Percentiles rank a stretch among this genome's conserved stretches.
Conservation (phyloP, 2,797 vertebrate species). For the Decapterus maruadsi region DNA sequence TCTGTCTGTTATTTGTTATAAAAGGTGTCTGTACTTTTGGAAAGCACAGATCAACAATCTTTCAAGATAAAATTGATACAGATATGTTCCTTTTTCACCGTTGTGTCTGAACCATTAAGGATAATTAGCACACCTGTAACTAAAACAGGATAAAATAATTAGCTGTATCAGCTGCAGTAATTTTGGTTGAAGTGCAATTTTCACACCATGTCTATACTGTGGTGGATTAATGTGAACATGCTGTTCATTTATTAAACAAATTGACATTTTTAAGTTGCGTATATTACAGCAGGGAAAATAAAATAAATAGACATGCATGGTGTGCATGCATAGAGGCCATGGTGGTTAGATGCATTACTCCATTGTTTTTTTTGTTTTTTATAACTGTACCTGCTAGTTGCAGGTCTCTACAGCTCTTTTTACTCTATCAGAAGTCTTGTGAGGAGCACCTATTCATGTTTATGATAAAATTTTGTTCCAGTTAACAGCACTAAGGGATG, state of each 20-base stretch:
- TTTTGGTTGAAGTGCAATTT: slow-evolving; percentile 10
- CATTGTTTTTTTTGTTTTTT: too few relatives aligned
- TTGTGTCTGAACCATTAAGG: background rate
- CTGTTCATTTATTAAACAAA: background rate
- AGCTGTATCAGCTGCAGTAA: background rate
- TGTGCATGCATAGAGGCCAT: too few relatives aligned
- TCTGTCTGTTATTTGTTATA: slow-evolving; percentile 3
- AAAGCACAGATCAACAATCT: background rate
- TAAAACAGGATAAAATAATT: background rate
- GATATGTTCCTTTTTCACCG: background rate
- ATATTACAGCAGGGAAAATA: too few relatives aligned
- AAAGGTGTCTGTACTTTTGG: background rate
- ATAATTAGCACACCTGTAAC: background rate
- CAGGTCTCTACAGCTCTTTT: too few relatives aligned
- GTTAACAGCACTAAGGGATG: too few relatives aligned
- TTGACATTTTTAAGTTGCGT: background rate
- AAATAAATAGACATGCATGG: too few relatives aligned
- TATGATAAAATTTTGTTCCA: too few relatives aligned
- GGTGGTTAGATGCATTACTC: too few relatives aligned
- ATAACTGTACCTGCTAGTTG: too few relatives aligned
- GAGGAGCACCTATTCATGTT: too few relatives aligned
- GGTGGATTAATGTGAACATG: background rate
- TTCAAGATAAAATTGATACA: background rate
- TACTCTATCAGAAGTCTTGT: too few relatives aligned
- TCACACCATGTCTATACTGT: slow-evolving; percentile 15